A percentile compares a stretch with the other conserved stretches of the same genome.
phyloP scores from a whole-genome alignment of 2,888 invertebrate genomes.

The Eupithecia dodoneata region DNA sequence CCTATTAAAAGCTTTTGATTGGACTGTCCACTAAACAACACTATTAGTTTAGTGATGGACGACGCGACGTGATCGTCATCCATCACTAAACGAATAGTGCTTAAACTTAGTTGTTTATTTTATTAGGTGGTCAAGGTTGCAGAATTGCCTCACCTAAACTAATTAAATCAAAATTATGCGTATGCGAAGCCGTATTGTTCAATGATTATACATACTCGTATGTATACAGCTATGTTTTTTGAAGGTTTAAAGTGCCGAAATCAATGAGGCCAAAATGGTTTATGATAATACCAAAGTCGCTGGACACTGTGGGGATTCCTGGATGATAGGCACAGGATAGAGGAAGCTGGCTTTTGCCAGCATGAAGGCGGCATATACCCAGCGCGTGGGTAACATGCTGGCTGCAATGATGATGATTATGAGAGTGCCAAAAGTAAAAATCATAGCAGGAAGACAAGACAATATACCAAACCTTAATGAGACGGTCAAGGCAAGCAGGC shows the following conservation, averaged over 20 bases:
- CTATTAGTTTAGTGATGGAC: background rate
- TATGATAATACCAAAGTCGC: too few relatives aligned
- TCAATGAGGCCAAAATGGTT: too few relatives aligned
- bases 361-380: too few relatives aligned
- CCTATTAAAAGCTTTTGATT: background rate
- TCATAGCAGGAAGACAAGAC: background rate
- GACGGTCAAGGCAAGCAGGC: slow-evolving; percentile 8
- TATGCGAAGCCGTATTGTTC: background rate
- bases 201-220: background rate
- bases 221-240: background rate
- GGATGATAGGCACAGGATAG: too few relatives aligned
- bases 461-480: background rate
- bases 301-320: too few relatives aligned
- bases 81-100: too few relatives aligned
- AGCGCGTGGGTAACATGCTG: background rate
- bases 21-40: background rate
- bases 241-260: background rate
- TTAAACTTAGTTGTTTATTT: background rate
- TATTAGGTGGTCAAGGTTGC: background rate
- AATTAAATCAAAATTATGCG: background rate
- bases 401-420: too few relatives aligned
- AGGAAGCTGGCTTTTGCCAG: too few relatives aligned
- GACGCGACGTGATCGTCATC: too few relatives aligned
- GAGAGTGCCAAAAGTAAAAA: background rate
- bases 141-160: background rate